phyloP scores from a whole-genome alignment of 1,140 invertebrate species.

The Rhopalosiphum padi region DNA sequence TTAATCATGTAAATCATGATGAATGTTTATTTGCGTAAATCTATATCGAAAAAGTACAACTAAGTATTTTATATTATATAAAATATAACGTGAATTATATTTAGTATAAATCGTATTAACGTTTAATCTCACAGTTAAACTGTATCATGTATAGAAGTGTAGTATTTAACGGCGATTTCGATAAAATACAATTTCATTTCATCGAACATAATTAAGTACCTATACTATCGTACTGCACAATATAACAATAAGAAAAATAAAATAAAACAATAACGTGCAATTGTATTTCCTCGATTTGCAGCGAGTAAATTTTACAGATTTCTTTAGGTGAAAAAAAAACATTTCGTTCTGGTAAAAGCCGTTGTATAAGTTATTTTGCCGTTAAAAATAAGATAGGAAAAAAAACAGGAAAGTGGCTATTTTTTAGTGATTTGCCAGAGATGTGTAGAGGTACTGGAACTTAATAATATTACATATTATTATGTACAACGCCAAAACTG shows the following conservation, averaged over 20 bases:
- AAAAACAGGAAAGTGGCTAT: background rate
- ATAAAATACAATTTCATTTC: background rate
- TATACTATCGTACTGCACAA: background rate
- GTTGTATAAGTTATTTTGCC: background rate
- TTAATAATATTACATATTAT: background rate
- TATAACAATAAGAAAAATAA: background rate
- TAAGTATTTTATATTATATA: background rate
- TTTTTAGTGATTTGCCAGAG: background rate
- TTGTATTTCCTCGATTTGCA: background rate
- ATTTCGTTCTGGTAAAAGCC: background rate
- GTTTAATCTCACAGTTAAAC: no score
- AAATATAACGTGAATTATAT: background rate
- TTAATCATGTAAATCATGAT: no score
- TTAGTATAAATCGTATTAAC: background rate
- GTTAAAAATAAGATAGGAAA: background rate
- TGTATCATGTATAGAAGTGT: background rate
- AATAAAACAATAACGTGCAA: background rate
- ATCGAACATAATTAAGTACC: no score
- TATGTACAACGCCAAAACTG: background rate
- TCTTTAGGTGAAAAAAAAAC: background rate
- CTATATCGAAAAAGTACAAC: no score
- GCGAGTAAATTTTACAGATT: background rate
- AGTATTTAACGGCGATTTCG: background rate
- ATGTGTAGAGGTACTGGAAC: background rate
- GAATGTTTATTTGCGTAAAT: no score